Evolutionary conservation across 2,113 vertebrate species (phyloP).

Genomic region (Chaetodon trifascialis): DNA sequence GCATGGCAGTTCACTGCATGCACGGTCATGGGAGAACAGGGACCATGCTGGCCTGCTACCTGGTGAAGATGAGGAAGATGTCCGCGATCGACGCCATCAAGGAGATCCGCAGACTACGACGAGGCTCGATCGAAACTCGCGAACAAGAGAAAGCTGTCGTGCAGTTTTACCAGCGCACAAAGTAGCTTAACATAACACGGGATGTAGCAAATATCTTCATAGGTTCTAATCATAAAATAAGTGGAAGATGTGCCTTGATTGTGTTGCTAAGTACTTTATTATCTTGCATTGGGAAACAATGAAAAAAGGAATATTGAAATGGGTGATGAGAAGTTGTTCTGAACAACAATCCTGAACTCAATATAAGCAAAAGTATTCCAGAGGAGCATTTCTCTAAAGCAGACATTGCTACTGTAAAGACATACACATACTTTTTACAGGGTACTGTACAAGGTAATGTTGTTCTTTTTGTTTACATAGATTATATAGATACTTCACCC

Average conservation of each 20-base stretch:
- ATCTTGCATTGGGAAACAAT: background rate
- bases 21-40: slow-evolving; percentile 93
- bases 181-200: slow-evolving; percentile 13
- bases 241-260: background rate
- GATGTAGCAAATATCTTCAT: background rate
- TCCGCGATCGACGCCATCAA: slow-evolving; percentile 86
- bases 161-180: slow-evolving; percentile 88
- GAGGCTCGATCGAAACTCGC: slow-evolving; percentile 91
- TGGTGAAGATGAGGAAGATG: slow-evolving; percentile 86
- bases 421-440: background rate
- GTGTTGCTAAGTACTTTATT: slow-evolving; percentile 31
- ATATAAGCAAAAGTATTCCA: background rate
- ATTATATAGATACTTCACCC: background rate
- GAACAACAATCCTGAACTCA: background rate
- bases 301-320: background rate
- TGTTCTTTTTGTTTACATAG: background rate
- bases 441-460: slow-evolving; percentile 7
- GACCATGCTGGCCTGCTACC: slow-evolving; percentile 96
- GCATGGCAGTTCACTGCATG: slow-evolving; percentile 92
- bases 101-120: slow-evolving; percentile 89
- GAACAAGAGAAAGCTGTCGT: slow-evolving; percentile 93
- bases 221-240: background rate
- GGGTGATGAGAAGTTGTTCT: background rate
- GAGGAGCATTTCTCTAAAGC: background rate
- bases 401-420: slow-evolving; percentile 7